These are phyloP conservation scores for Euphydryas editha DNA, from an alignment of 2,888 invertebrate species.

Conservation along the genomic window DNA sequence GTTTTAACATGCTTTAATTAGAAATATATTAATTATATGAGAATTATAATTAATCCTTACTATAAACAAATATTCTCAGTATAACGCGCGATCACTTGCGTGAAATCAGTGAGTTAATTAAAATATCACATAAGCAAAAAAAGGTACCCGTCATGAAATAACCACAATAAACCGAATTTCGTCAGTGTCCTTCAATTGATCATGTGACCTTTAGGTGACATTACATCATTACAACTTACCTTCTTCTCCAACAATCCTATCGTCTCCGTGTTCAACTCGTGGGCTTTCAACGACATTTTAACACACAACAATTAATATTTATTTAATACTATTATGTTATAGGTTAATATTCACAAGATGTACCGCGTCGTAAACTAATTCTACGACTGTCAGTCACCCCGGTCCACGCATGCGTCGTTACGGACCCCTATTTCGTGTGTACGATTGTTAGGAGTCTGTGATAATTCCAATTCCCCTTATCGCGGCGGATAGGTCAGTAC, in stretches of 20 bases:
- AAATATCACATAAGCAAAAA: not conserved
- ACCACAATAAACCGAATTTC: not conserved
- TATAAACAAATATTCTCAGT: too few relatives aligned
- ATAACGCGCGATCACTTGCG: too few relatives aligned
- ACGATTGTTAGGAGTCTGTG: slow-evolving; percentile 4
- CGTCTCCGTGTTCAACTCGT: slow-evolving; percentile 61
- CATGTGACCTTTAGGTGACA: slow-evolving; percentile 69
- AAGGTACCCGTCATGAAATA: not conserved
- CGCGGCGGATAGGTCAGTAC: slow-evolving; percentile 3
- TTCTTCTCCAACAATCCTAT: slow-evolving; percentile 72
- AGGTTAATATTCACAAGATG: slow-evolving; percentile 16
- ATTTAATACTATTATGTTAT: slow-evolving; percentile 22
- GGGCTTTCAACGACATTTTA: slow-evolving; percentile 60
- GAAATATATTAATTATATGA: too few relatives aligned
- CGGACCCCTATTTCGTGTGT: slow-evolving; percentile 29
- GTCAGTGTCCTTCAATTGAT: slow-evolving; percentile 25
- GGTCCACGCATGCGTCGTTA: slow-evolving; percentile 37
- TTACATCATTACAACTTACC: slow-evolving; percentile 62
- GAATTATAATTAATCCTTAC: too few relatives aligned
- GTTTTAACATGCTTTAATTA: too few relatives aligned
- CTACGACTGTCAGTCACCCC: slow-evolving; percentile 36
- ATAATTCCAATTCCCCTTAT: not conserved
- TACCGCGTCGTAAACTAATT: slow-evolving; percentile 28
- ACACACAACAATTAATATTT: slow-evolving; percentile 24
- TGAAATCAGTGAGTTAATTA: too few relatives aligned